Evolutionary conservation across 1,140 invertebrate genomes (phyloP).

Genomic region (Drosophila kurseongensis): DNA sequence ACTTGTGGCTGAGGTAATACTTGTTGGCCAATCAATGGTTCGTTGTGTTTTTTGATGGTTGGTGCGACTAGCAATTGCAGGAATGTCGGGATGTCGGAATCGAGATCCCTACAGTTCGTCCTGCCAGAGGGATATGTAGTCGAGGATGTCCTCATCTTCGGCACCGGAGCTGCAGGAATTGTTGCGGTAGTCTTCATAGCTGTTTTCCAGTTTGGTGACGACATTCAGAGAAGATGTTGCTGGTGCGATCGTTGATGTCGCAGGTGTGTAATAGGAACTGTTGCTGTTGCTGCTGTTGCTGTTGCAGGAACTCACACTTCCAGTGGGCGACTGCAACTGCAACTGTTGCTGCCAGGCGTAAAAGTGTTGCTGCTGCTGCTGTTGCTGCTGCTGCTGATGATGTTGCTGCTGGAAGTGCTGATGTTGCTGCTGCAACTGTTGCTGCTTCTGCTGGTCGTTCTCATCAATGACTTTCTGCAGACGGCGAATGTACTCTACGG

Average conservation of each 20-base stretch:
- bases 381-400: conserved; percentile 31
- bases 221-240: conserved; percentile 9
- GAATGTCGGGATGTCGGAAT: too few species aligned
- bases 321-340: conserved; percentile 46
- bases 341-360: conserved; percentile 57
- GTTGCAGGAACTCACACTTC: conserved; percentile 51
- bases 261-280: conserved; percentile 24
- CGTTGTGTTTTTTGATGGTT: conserved; percentile 29
- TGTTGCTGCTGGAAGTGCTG: conserved; percentile 55
- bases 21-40: conserved; percentile 70
- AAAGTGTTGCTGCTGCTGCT: conserved; percentile 61
- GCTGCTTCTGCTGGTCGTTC: conserved; percentile 39
- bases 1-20: conserved; percentile 36
- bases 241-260: conserved; percentile 13
- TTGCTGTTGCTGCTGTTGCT: conserved; percentile 42
- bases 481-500: conserved; percentile 97
- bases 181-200: conserved; percentile 73
- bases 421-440: conserved; percentile 57
- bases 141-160: conserved; percentile 96
- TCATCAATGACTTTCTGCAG: conserved; percentile 90
- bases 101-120: conserved; percentile 76
- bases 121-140: conserved; percentile 95
- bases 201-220: conserved; percentile 45
- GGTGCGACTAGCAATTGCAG: conserved; percentile 57
- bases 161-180: conserved; percentile 83